Percentiles rank a stretch among this genome's conserved stretches.
These are phyloP conservation scores for Huso huso DNA, from an alignment of 2,797 vertebrate species.

Conservation along the genomic window DNA sequence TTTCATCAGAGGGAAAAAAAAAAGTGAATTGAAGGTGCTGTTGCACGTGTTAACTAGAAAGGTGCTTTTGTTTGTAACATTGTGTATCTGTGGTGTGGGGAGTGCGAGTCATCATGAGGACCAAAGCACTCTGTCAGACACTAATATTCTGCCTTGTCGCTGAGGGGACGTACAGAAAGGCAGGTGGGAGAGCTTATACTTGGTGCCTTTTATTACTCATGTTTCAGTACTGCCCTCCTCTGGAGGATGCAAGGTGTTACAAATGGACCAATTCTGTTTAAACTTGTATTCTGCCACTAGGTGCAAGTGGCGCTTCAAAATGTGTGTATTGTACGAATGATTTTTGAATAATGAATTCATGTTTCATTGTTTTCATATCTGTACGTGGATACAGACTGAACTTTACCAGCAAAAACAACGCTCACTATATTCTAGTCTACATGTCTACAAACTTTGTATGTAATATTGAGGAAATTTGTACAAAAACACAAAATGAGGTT, in stretches of 20 bases:
- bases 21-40: neutral
- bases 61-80: neutral
- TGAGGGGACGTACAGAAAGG: neutral
- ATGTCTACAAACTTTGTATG: slow-evolving; percentile 8
- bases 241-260: neutral
- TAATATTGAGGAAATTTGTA: slow-evolving; percentile 1
- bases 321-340: too few species aligned
- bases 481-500: neutral
- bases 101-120: neutral
- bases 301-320: neutral
- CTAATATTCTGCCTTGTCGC: neutral
- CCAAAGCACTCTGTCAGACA: neutral
- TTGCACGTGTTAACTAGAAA: neutral
- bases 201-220: slow-evolving; percentile 6
- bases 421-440: slow-evolving; percentile 11
- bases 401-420: slow-evolving; percentile 15
- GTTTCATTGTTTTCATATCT: slow-evolving; percentile 1
- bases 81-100: neutral
- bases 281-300: neutral
- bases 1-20: neutral
- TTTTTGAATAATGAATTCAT: slow-evolving; percentile 6
- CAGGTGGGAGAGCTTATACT: neutral
- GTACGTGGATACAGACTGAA: slow-evolving; percentile 15
- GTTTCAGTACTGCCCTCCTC: neutral
- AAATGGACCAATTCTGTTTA: neutral